Evolutionary conservation across 2,797 vertebrate genomes (phyloP), one percentile per base, ranked within the genome.

Genomic region (Pseudochirops corinnae): DNA sequence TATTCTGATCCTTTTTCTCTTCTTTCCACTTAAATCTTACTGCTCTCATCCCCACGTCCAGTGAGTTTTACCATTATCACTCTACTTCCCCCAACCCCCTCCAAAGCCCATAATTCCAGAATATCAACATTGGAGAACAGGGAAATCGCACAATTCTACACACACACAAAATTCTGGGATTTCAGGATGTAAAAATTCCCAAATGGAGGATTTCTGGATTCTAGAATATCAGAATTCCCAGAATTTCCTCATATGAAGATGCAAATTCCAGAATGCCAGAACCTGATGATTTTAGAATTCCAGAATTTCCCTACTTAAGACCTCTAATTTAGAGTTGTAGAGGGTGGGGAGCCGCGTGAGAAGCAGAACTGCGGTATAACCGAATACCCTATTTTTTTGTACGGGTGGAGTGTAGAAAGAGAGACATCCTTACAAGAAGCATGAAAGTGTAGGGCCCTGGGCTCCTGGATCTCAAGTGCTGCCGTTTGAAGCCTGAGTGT

Each of bases 251-350:
- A 6, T 16, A 46, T 39, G 14, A 12, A 82, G 60, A 91, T 10
- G 31, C 58, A 46, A 52, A 74, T 31, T 90, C 74, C 92, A 91
- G 93, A 1, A 3, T 33, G 56, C 82, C 67, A 95, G 90, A 95
- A 93, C n/a, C 91, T 92, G 82, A 39, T 92, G 94, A 92, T 91
- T 56, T 74, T 0, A 2, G 91, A 94, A 96, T 94, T 92, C 55
- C 56, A 67, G 92, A 91, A 90, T 91, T 91, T 55, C 52, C 9
- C 0, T 18, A 21, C 57, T 55, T 31, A 39, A 90, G 46, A 33
- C 90, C n/a, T 82, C 74, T 24, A 82, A 46, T 26, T 82, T 21
- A 74, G 2, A 82, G 21, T 26, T 82, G 6, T 24, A 82, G 39
- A 82, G 39, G n/a, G 21, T 46, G 39, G 21, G 39, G 74, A 82